Evolutionary conservation across 2,888 invertebrate genomes (phyloP).

Genomic region (Aromia moschata): DNA sequence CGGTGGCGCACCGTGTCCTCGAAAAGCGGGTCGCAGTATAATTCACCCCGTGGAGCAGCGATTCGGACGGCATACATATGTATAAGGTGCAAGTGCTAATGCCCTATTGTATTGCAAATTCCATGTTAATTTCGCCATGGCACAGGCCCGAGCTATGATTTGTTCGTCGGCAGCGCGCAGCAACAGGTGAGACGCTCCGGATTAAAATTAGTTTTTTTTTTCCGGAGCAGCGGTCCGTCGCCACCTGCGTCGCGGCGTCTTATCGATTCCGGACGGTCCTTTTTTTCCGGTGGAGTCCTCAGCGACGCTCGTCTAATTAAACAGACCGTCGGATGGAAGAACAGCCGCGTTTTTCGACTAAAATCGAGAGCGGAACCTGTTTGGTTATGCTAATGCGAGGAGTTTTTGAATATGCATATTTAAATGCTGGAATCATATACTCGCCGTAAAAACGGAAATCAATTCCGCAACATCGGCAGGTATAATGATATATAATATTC

Average conservation of each 20-base stretch:
- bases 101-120: constrained; percentile 64
- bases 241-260: constrained; percentile 18
- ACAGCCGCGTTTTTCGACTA: background rate
- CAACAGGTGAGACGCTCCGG: constrained; percentile 56
- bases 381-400: constrained; percentile 9
- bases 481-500: too few relatives aligned
- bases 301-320: background rate
- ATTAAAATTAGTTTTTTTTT: constrained; percentile 44
- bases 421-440: background rate
- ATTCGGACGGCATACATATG: constrained; percentile 61
- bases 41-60: constrained; percentile 53
- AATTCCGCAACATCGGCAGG: too few relatives aligned
- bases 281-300: background rate
- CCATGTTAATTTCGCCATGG: constrained; percentile 61
- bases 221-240: constrained; percentile 5
- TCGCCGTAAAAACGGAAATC: too few relatives aligned
- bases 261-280: constrained; percentile 17
- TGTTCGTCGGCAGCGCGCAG: constrained; percentile 43
- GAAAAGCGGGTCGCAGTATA: constrained; percentile 46
- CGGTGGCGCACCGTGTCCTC: constrained; percentile 5
- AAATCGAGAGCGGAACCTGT: constrained; percentile 11
- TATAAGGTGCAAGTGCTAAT: constrained; percentile 62
- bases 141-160: constrained; percentile 57
- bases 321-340: background rate
- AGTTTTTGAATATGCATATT: constrained; percentile 1